These are phyloP conservation scores for Cheirogaleus major DNA, from an alignment of 2,797 vertebrate species.

Conservation along the genomic window DNA sequence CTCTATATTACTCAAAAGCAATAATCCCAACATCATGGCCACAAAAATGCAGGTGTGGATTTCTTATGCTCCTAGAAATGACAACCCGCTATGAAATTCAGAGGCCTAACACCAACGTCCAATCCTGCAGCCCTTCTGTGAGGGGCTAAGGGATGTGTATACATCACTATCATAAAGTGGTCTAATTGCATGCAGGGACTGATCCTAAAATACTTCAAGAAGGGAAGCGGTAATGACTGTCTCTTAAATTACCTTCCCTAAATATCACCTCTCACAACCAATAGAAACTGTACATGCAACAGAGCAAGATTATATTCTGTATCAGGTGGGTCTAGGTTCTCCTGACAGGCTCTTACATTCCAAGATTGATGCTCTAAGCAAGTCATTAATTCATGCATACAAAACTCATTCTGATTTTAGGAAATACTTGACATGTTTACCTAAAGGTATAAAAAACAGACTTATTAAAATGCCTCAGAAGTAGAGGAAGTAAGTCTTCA, in stretches of 20 bases:
- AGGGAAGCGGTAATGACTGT: neutral
- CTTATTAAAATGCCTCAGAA: conserved; percentile 62
- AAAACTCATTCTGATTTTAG: conserved; percentile 46
- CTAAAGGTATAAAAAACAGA: conserved; percentile 42
- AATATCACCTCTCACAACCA: neutral
- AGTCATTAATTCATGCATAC: conserved; percentile 49
- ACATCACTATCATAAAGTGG: rapidly evolving
- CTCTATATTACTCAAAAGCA: neutral
- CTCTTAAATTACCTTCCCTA: neutral
- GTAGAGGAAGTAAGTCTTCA: conserved; percentile 25
- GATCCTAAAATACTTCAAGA: conserved; percentile 37
- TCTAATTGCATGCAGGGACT: neutral
- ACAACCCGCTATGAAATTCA: neutral
- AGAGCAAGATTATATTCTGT: neutral
- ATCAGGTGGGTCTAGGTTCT: neutral
- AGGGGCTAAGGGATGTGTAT: neutral
- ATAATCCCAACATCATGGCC: neutral
- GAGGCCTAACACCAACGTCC: neutral
- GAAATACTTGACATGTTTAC: conserved; percentile 58
- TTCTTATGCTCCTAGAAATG: neutral
- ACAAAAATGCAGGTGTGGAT: neutral
- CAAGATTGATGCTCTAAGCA: conserved; percentile 23
- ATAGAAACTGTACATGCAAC: neutral
- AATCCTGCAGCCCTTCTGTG: neutral
- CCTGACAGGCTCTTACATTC: neutral